Conservation (phyloP, 2,888 invertebrate species). For the Euplexia lucipara region DNA sequence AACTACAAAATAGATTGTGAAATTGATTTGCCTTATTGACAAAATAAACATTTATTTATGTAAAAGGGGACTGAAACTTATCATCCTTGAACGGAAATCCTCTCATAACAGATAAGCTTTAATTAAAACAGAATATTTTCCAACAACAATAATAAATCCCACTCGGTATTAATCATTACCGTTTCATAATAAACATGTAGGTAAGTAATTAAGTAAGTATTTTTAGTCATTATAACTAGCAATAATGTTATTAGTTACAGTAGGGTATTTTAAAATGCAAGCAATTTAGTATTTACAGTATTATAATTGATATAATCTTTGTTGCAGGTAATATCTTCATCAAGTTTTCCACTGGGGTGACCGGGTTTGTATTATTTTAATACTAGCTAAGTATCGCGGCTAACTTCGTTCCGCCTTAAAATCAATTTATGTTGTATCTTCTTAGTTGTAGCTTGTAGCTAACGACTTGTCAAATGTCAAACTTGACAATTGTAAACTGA, state of each 20-base stretch:
- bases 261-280: conserved; percentile 16
- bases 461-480: too few relatives aligned
- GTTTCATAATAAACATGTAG: conserved; percentile 18
- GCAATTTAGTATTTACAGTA: conserved; percentile 18
- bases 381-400: too few relatives aligned
- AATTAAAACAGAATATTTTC: conserved; percentile 6
- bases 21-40: not conserved
- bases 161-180: conserved; percentile 36
- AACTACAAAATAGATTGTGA: too few relatives aligned
- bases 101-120: not conserved
- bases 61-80: not conserved
- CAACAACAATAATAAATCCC: conserved; percentile 5
- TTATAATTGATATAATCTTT: conserved; percentile 50
- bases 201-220: not conserved
- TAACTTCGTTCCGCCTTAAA: too few relatives aligned
- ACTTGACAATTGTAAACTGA: too few relatives aligned
- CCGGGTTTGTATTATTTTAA: conserved; percentile 50
- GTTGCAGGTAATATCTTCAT: conserved; percentile 59
- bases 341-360: conserved; percentile 35
- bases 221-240: not conserved
- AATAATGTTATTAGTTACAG: conserved; percentile 14
- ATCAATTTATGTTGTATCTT: too few relatives aligned
- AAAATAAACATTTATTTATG: not conserved
- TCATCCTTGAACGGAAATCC: conserved; percentile 18
- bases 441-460: too few relatives aligned